These are phyloP conservation scores for Platygyra sinensis DNA, from an alignment of 64 coral and sea anemone species.

Conservation along the genomic window DNA sequence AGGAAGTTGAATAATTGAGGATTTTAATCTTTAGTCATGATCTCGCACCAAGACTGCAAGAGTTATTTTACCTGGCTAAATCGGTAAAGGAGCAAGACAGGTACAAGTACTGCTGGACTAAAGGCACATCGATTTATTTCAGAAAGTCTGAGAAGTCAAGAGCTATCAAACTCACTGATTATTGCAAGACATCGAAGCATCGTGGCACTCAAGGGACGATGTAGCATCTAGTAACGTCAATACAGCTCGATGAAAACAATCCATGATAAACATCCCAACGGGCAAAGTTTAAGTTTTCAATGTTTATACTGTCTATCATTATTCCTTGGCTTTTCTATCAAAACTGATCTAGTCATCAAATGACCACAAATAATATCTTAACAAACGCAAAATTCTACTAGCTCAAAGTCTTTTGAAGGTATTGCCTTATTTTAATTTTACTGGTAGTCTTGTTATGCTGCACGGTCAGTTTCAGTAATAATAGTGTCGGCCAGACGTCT, in stretches of 20 bases:
- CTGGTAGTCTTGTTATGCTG: conserved; percentile 17
- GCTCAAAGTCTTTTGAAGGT: conserved; percentile 9
- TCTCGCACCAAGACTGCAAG: no score
- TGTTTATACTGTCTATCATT: not conserved
- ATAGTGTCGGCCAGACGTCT: no score
- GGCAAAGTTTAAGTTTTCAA: not conserved
- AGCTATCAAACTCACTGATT: conserved; percentile 3
- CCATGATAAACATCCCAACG: no score
- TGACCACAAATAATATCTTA: no score
- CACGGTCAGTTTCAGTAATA: conserved; percentile 27
- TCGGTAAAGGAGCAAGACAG: no score
- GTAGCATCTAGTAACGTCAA: no score
- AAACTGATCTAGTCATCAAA: conserved; percentile 10
- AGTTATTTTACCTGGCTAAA: conserved; percentile 1
- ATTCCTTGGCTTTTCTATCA: conserved; percentile 6
- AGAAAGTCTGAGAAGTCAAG: conserved; percentile 9
- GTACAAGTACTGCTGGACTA: conserved; percentile 8
- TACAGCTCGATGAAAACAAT: no score
- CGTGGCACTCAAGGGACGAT: not conserved
- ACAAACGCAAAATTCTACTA: no score
- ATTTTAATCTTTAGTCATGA: not conserved
- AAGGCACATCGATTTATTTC: conserved; percentile 9
- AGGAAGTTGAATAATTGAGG: no score
- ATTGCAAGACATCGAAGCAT: conserved; percentile 21
- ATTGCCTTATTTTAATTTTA: conserved; percentile 19